A percentile compares a stretch with the other conserved stretches of the same genome.
phyloP scores from a whole-genome alignment of 2,113 vertebrate species.

The Sinocyclocheilus rhinocerous region DNA sequence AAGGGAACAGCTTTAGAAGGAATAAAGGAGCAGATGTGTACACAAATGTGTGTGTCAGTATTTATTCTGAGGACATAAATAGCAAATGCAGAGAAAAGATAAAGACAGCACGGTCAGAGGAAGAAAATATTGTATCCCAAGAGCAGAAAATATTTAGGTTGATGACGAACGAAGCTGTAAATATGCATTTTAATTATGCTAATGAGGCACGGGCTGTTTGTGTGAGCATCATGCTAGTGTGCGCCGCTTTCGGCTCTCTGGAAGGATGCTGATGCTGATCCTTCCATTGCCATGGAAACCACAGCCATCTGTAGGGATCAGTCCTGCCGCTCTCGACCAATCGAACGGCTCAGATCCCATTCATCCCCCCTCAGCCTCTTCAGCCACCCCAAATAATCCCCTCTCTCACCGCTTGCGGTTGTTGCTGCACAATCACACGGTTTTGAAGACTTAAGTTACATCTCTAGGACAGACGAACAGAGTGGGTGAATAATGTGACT shows the following conservation, averaged over 20 bases:
- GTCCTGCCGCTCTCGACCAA: slow-evolving; percentile 64
- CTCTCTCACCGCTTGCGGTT: slow-evolving; percentile 46
- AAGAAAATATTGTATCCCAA: neutral
- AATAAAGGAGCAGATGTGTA: neutral
- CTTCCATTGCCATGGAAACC: slow-evolving; percentile 69
- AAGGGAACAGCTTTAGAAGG: neutral
- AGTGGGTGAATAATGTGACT: neutral
- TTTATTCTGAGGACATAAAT: neutral
- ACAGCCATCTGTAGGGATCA: slow-evolving; percentile 73
- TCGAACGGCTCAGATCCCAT: slow-evolving; percentile 53
- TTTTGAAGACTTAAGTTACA: slow-evolving; percentile 56
- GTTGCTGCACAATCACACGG: slow-evolving; percentile 35
- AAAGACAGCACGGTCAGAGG: neutral
- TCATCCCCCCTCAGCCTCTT: slow-evolving; percentile 31
- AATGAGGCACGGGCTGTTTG: slow-evolving; percentile 9
- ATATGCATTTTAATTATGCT: slow-evolving; percentile 12
- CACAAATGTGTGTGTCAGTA: too few species aligned
- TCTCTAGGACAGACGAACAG: slow-evolving; percentile 32
- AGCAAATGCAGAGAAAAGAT: neutral
- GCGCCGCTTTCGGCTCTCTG: neutral
- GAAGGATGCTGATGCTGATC: slow-evolving; percentile 62
- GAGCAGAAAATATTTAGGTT: neutral
- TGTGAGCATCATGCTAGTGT: neutral
- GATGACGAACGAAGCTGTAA: neutral
- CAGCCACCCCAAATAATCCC: slow-evolving; percentile 64